Evolutionary conservation across 2,113 vertebrate species (phyloP), one percentile per base, ranked within the genome.

Genomic region (Seriola aureovittata): DNA sequence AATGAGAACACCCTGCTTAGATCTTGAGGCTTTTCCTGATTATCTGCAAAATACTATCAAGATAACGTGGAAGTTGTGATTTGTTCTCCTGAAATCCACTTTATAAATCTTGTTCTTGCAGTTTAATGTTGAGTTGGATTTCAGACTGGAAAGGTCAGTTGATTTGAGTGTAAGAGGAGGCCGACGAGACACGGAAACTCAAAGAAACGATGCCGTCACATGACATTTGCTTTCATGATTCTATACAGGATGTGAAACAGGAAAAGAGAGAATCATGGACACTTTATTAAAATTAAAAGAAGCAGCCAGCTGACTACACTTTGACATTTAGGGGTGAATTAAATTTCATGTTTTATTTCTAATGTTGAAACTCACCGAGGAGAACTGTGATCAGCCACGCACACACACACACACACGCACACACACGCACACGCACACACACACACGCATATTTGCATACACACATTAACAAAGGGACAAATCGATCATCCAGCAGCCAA

Each of bases 1-100:
- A 85, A 86, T 81, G 69, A 81, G 57, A 89, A 38, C 34, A 71
- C 63, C 60, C 75, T 29, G 59, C 79, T 86, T 71, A 23, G 72
- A 85, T 85, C 87, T 66, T 0, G 25, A 57, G 89, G 89, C 81
- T 54, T 55, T 58, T 75, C 54, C 68, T 71, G 44, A 25, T 62
- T 73, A 40, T 86, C 23, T 72, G 52, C 25, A 40, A 78, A 79
- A 42, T 42, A 80, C 46, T 58, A 32, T 62, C 52, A 60, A 9
- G 5, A 65, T 46, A 21, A 4, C 57, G 13, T 58, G 11, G 12
- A 25, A 73, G 5, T 17, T 63, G 21, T 9, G 8, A 40, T 58
- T 80, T 80, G 23, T 68, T 55, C 6, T 74, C 21, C 58, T 23
- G n/a, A 74, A 62, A 23, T 50, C 2, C 2, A 70, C 21, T 38